Evolutionary conservation across 2,888 invertebrate species (phyloP).

Genomic region (Dinocampus coccinellae): DNA sequence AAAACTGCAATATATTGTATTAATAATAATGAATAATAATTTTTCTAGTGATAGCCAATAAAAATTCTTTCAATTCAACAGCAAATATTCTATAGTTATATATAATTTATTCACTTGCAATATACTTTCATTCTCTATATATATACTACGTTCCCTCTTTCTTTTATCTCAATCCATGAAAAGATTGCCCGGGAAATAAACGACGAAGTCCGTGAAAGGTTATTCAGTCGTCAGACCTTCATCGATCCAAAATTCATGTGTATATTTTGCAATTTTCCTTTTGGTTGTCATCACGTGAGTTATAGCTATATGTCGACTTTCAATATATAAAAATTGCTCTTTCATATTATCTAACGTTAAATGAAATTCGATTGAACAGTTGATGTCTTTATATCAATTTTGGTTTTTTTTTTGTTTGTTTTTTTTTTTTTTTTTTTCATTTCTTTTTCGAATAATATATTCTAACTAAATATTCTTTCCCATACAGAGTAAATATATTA

Average conservation of each 20-base stretch:
- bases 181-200: background rate
- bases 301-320: conserved; percentile 14
- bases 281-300: background rate
- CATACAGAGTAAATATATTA: no score
- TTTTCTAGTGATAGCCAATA: conserved; percentile 1
- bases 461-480: no score
- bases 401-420: background rate
- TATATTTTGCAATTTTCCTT: background rate
- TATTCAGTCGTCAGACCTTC: conserved; percentile 6
- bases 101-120: background rate
- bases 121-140: conserved; percentile 24
- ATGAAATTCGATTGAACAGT: conserved; percentile 37
- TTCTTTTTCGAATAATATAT: no score
- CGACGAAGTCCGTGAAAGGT: background rate
- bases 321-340: conserved; percentile 33
- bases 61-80: conserved; percentile 28
- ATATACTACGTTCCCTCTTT: conserved; percentile 2
- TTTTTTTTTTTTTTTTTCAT: background rate
- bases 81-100: background rate
- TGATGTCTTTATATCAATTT: background rate
- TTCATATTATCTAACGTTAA: conserved; percentile 18
- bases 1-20: no score
- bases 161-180: background rate
- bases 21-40: background rate
- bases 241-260: conserved; percentile 36